A percentile compares a stretch with the other conserved stretches of the same genome.
Conservation (phyloP, 2,888 invertebrate genomes). For the Imbricaverruca yamaguchii region DNA sequence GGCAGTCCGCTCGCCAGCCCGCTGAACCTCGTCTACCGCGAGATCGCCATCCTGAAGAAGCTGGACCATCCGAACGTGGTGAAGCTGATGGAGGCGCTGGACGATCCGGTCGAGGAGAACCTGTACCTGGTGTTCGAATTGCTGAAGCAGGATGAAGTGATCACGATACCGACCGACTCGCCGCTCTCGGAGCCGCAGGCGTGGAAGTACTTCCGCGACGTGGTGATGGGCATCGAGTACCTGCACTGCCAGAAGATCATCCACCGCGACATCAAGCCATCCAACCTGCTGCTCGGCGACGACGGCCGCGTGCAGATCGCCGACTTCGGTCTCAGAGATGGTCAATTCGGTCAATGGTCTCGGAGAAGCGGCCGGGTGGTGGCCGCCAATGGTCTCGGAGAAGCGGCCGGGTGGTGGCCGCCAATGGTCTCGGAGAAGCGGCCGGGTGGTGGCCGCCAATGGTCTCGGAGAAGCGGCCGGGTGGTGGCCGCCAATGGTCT, state of each 20-base stretch:
- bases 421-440: no score
- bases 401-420: no score
- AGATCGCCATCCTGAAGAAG: constrained; percentile 95
- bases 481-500: no score
- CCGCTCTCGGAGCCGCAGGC: constrained; percentile 76
- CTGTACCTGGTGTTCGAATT: constrained; percentile 94
- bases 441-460: no score
- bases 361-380: no score
- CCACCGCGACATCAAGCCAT: constrained; percentile 94
- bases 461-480: no score
- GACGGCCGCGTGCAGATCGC: constrained; percentile 82
- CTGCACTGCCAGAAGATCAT: constrained; percentile 95
- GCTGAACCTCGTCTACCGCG: constrained; percentile 81
- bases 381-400: no score
- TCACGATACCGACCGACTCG: constrained; percentile 77
- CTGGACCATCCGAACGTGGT: constrained; percentile 95
- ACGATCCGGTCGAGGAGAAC: constrained; percentile 92
- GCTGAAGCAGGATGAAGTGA: constrained; percentile 81
- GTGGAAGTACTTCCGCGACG: constrained; percentile 84
- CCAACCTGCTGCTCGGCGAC: constrained; percentile 85
- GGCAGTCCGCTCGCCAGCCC: constrained; percentile 48
- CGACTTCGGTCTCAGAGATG: no score
- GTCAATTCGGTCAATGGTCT: no score
- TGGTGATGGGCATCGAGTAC: constrained; percentile 87
- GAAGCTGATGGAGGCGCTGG: constrained; percentile 86